These are phyloP conservation scores for Donacobius atricapilla DNA, from an alignment of 2,113 vertebrate genomes.

Conservation along the genomic window DNA sequence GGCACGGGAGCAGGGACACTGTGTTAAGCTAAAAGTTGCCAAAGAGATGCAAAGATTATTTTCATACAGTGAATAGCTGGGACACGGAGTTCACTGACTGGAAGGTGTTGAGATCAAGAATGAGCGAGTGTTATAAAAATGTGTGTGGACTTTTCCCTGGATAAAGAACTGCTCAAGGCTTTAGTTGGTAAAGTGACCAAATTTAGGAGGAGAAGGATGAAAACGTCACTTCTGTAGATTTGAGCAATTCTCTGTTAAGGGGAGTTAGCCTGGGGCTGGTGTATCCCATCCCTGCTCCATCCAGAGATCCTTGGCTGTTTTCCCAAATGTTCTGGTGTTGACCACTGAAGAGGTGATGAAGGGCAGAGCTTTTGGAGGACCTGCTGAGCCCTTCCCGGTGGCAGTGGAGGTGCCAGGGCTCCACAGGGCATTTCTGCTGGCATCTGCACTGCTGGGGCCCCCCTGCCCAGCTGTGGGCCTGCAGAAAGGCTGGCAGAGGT, in stretches of 20 bases:
- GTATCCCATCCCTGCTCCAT: background rate
- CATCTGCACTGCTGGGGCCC: background rate
- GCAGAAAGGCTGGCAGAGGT: background rate
- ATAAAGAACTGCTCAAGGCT: background rate
- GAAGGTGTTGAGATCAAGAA: background rate
- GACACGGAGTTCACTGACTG: background rate
- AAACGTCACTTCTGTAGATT: background rate
- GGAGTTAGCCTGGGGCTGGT: background rate
- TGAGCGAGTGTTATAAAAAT: background rate
- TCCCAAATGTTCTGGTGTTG: background rate
- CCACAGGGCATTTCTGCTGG: fast-evolving
- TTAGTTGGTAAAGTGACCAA: background rate
- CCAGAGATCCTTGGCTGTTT: background rate
- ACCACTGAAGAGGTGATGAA: background rate
- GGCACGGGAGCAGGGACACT: background rate
- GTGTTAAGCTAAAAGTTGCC: background rate
- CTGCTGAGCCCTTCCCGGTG: background rate
- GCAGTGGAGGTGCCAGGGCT: background rate
- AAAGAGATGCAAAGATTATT: background rate
- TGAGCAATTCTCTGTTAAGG: background rate
- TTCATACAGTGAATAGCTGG: background rate
- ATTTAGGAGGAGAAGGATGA: background rate
- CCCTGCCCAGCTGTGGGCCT: background rate
- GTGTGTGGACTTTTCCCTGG: background rate
- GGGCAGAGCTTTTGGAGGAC: background rate